Base-by-base conservation (phyloP, 92 coral and sea anemone genomes). In the Parazoanthus darwini region DNA sequence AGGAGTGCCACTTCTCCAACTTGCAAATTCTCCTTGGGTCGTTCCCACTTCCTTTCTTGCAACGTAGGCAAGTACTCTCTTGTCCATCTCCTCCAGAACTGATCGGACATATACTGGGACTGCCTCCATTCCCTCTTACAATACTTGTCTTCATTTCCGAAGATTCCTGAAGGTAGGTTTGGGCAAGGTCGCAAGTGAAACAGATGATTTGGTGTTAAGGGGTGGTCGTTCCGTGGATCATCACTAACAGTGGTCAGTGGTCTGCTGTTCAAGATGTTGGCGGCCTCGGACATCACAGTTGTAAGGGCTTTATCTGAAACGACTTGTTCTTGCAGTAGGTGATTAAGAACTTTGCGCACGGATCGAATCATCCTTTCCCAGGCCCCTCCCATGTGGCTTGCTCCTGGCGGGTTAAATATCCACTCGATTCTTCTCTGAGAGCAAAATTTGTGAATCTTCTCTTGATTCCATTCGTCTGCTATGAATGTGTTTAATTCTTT, bases 1-100 rank as follows among this genome's bases (percentile, higher is more conserved):
- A 89, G 59, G 5, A 89, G 74, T 11, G 76, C 91, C 44, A 89
- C n/a, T 33, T 89, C 91, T 51, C 88, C 91, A 23, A 73, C 78
- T 75, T 76, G 68, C 43, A 89, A 23, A 59, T 82, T 89, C 56
- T 42, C 23, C 59, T 77, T 82, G 35, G 77, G 76, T 37, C 14
- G 36, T 39, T 74, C 25, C 91, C 88, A 82, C 37, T 89, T 89
- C 44, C 88, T 83, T 82, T 88, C 88, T 71, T 72, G 63, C 44
- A 88, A 29, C 50, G 80, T 88, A n/a, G 56, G 37, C 81, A 77
- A 39, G 5, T 78, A 48, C 35, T 78, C 82, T 25, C 66, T 44
- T 48, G 14, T 22, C 37, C 65, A 78, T 78, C 38, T 79, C 38
- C 16, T 79, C 82, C 82, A 79, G 65, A 79, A 79, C 35, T 37